phyloP scores from a whole-genome alignment of 2,888 invertebrate genomes.

The Charanyca ferruginea region DNA sequence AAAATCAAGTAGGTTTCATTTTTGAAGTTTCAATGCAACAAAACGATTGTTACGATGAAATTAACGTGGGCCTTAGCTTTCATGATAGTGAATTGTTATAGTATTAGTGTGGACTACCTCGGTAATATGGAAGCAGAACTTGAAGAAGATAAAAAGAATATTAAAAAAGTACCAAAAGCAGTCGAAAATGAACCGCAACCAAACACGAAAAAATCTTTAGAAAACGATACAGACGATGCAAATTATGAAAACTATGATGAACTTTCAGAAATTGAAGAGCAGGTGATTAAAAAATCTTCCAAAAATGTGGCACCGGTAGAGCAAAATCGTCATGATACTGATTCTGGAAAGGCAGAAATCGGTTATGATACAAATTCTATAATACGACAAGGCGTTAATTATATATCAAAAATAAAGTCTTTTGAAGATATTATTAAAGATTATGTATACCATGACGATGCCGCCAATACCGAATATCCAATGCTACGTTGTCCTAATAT shows the following conservation, averaged over 20 bases:
- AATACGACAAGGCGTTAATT: conserved; percentile 20
- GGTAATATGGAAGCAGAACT: conserved; percentile 40
- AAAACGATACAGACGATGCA: conserved; percentile 12
- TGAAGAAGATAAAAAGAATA: conserved; percentile 24
- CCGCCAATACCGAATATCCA: background rate
- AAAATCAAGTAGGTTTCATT: conserved; percentile 36
- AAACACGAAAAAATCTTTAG: conserved; percentile 8
- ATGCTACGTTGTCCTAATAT: conserved; percentile 20
- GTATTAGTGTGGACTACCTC: conserved; percentile 70
- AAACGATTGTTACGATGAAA: conserved; percentile 33
- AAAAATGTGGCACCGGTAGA: conserved; percentile 8
- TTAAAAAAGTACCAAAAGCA: background rate
- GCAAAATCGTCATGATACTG: conserved; percentile 19
- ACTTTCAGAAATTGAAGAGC: conserved; percentile 53
- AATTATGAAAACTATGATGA: conserved; percentile 53
- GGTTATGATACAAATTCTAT: conserved; percentile 31
- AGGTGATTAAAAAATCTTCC: conserved; percentile 26
- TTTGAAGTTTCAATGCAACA: background rate
- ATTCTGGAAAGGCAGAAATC: conserved; percentile 12
- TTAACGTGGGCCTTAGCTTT: conserved; percentile 25
- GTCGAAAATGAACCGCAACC: conserved; percentile 13
- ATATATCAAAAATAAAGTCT: conserved; percentile 22
- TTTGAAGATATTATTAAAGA: conserved; percentile 63
- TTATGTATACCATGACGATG: conserved; percentile 55
- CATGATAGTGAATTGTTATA: conserved; percentile 49